Conservation (phyloP, 2,888 invertebrate species). For the Gymnoscelis rufifasciata region DNA sequence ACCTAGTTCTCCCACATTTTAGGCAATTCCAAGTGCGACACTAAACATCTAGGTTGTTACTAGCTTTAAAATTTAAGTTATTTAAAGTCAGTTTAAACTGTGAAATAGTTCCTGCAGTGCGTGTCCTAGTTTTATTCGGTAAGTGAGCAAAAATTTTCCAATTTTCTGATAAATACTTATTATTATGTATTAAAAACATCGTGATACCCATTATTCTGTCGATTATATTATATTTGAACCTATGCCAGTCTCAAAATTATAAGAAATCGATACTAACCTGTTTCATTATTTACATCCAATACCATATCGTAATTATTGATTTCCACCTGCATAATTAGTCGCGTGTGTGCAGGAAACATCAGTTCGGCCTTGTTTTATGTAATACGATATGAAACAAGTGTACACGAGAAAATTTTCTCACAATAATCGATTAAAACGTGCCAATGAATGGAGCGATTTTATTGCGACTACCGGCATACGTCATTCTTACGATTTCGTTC, state of each 20-base stretch:
- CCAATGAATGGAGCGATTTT: not conserved
- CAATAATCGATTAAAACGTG: conserved; percentile 3
- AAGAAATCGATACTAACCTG: conserved; percentile 27
- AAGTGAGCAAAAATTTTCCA: not conserved
- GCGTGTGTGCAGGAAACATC: conserved; percentile 10
- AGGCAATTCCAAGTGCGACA: too few relatives aligned
- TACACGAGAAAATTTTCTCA: not conserved
- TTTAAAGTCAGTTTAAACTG: not conserved
- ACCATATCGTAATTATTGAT: conserved; percentile 33
- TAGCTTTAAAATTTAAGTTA: too few relatives aligned
- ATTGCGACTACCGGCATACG: not conserved
- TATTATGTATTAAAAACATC: not conserved
- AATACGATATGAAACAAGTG: conserved; percentile 28
- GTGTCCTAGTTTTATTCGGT: not conserved
- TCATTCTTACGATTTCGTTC: not conserved
- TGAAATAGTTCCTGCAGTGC: not conserved
- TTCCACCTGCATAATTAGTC: conserved; percentile 21
- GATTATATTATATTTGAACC: too few relatives aligned
- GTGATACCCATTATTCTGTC: not conserved
- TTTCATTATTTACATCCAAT: conserved; percentile 34
- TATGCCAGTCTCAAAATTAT: not conserved
- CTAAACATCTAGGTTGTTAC: too few relatives aligned
- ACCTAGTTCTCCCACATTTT: too few relatives aligned
- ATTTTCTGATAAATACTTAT: not conserved
- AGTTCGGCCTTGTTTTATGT: conserved; percentile 28